Evolutionary conservation across 2,113 vertebrate species (phyloP).

Genomic region (Theropithecus gelada): DNA sequence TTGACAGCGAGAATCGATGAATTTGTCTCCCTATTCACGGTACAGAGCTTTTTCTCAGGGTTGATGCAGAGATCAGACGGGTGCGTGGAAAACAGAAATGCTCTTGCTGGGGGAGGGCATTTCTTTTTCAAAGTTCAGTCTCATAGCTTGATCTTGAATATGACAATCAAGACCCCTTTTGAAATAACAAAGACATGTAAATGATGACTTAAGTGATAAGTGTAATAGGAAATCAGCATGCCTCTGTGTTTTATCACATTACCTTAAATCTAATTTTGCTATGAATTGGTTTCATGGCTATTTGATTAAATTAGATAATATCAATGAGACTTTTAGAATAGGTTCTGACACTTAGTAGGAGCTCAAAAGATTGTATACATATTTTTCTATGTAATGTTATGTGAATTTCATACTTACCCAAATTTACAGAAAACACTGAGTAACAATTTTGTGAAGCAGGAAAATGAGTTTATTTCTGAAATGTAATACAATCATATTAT

Average conservation of each 20-base stretch:
- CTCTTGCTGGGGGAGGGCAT: not conserved
- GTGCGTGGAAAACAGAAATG: not conserved
- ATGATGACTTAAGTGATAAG: not conserved
- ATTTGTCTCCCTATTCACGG: not conserved
- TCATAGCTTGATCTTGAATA: not conserved
- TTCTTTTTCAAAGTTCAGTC: conserved; percentile 35
- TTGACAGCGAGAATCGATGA: conserved; percentile 45
- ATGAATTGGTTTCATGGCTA: not conserved
- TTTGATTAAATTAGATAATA: not conserved
- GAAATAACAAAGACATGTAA: not conserved
- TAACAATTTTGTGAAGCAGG: not conserved
- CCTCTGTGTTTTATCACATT: not conserved
- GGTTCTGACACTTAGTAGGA: accelerated
- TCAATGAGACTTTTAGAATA: not conserved
- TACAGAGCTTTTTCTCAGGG: conserved; percentile 22
- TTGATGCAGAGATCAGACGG: conserved; percentile 44
- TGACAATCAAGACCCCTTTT: not conserved
- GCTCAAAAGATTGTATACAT: no score
- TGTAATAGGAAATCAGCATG: not conserved
- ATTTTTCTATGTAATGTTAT: not conserved
- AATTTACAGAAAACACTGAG: not conserved
- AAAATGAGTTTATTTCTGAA: not conserved
- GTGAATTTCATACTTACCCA: not conserved
- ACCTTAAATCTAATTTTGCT: not conserved
- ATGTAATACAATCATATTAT: not conserved